A percentile compares a stretch with the other conserved stretches of the same genome.
These are phyloP conservation scores for Cyclopterus lumpus DNA, from an alignment of 2,797 vertebrate genomes.

Conservation along the genomic window DNA sequence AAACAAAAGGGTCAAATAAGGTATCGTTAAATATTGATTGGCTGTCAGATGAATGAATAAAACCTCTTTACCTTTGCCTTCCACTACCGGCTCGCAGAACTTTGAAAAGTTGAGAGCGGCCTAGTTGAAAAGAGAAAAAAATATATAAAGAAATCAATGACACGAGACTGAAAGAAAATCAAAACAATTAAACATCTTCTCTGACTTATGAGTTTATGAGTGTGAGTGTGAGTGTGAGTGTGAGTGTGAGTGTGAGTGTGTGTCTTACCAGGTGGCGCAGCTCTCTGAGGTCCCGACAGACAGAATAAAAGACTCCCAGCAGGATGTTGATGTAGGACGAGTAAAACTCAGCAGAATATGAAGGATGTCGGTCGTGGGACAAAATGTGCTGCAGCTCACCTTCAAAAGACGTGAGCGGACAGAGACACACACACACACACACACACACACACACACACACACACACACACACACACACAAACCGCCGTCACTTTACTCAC, in stretches of 20 bases:
- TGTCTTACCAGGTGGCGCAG: conserved; percentile 92
- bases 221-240: neutral
- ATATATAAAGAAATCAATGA: conserved; percentile 12
- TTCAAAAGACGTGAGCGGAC: conserved; percentile 51
- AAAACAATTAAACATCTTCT: neutral
- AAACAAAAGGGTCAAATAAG: neutral
- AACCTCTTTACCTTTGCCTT: conserved; percentile 89
- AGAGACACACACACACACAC: neutral
- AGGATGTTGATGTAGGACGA: conserved; percentile 95
- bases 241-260: neutral
- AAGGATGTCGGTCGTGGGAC: conserved; percentile 87
- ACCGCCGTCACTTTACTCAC: neutral
- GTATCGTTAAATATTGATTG: conserved; percentile 31
- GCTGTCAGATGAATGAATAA: conserved; percentile 23
- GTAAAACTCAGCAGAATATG: conserved; percentile 93
- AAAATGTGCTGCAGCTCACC: conserved; percentile 94
- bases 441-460: too few relatives aligned
- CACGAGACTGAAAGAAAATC: conserved; percentile 19
- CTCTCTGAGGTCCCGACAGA: conserved; percentile 95
- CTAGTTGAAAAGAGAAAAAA: conserved; percentile 75
- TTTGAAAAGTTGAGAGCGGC: conserved; percentile 95
- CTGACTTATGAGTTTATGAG: too few relatives aligned
- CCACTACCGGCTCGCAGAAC: conserved; percentile 93
- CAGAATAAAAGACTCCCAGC: conserved; percentile 95
- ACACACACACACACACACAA: too few relatives aligned